phyloP scores from a whole-genome alignment of 2,797 vertebrate species.

The Meriones psammophilus region DNA sequence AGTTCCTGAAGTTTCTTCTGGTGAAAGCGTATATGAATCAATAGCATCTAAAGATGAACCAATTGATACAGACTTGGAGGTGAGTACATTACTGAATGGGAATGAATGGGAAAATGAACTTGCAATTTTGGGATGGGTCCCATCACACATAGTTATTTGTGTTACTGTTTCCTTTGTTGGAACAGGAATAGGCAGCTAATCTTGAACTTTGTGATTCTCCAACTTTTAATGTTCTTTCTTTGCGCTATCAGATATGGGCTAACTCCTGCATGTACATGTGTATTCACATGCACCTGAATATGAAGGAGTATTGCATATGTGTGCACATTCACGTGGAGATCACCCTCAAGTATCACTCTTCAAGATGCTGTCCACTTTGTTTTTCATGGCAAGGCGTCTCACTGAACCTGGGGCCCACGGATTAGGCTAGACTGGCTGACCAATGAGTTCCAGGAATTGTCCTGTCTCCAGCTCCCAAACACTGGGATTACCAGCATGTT shows the following conservation, averaged over 20 bases:
- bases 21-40: slow-evolving; percentile 25
- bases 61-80: slow-evolving; percentile 86
- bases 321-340: neutral
- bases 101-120: neutral
- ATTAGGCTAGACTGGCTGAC: too few species aligned
- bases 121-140: neutral
- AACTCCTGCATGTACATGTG: neutral
- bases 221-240: neutral
- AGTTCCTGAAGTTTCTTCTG: slow-evolving; percentile 65
- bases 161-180: slow-evolving; percentile 50
- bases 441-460: too few species aligned
- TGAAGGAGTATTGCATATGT: neutral
- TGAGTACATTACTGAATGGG: slow-evolving; percentile 77
- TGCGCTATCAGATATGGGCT: neutral
- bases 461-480: too few species aligned
- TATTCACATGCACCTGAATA: neutral
- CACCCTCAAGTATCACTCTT: neutral
- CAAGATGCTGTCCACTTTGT: neutral
- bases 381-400: neutral
- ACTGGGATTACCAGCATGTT: neutral
- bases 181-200: neutral
- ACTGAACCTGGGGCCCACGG: neutral
- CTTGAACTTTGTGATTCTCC: neutral
- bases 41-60: slow-evolving; percentile 56
- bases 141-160: neutral